Evolutionary conservation across 30 jellyfish, hydroid and myxozoan species (phyloP).

Genomic region (Chrysaora quinquecirrha): DNA sequence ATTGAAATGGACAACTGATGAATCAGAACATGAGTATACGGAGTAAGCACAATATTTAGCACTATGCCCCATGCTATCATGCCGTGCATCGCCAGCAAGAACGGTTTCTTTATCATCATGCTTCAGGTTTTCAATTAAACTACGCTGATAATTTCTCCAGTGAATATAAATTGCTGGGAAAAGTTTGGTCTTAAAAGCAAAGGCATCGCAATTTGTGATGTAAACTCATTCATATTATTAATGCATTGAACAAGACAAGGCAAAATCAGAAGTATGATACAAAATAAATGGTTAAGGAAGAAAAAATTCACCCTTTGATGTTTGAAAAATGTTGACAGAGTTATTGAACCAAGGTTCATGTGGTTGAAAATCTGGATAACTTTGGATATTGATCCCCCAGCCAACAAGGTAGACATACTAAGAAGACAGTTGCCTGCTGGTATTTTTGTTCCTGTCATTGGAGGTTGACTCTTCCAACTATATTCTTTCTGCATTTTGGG

Average conservation of each 20-base stretch:
- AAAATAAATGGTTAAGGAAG: not conserved
- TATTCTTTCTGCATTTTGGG: slow-evolving; percentile 21
- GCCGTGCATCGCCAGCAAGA: slow-evolving; percentile 45
- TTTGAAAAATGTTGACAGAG: slow-evolving; percentile 29
- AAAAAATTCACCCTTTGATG: slow-evolving; percentile 26
- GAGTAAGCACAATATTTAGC: slow-evolving; percentile 44
- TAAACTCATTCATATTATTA: not conserved
- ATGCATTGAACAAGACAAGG: not conserved
- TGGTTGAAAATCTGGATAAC: slow-evolving; percentile 7
- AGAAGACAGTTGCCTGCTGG: slow-evolving; percentile 36
- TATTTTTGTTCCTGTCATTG: slow-evolving; percentile 31
- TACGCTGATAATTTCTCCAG: slow-evolving; percentile 21
- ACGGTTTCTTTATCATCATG: not conserved
- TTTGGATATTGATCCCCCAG: slow-evolving; percentile 34
- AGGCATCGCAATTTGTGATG: not conserved
- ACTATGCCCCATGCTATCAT: slow-evolving; percentile 45
- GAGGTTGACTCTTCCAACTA: slow-evolving; percentile 41
- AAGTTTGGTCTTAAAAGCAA: not conserved
- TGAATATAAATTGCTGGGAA: not conserved
- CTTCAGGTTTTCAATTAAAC: not conserved
- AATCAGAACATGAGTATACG: slow-evolving; percentile 17
- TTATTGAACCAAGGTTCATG: slow-evolving; percentile 21
- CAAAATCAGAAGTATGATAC: not conserved
- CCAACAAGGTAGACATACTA: slow-evolving; percentile 13
- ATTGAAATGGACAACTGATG: slow-evolving; percentile 11